phyloP scores from a whole-genome alignment of 2,888 invertebrate species.

The Drosophila bunnanda region DNA sequence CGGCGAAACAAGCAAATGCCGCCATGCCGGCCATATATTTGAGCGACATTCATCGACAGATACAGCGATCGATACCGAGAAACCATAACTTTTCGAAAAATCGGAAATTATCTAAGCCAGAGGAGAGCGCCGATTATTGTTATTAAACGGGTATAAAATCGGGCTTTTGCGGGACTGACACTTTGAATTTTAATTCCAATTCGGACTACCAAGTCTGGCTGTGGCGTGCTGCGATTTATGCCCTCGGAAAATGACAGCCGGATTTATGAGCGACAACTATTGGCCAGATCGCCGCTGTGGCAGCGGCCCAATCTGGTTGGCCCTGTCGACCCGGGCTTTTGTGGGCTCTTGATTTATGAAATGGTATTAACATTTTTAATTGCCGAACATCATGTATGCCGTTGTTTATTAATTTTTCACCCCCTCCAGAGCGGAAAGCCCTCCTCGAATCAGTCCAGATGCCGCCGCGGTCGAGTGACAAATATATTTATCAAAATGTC shows the following conservation, averaged over 20 bases:
- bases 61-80: constrained; percentile 35
- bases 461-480: constrained; percentile 64
- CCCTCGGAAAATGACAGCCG: constrained; percentile 58
- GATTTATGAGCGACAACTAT: constrained; percentile 79
- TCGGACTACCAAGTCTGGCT: constrained; percentile 30
- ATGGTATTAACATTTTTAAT: constrained; percentile 83
- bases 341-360: constrained; percentile 80
- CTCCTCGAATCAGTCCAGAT: constrained; percentile 34
- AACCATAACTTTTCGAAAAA: constrained; percentile 45
- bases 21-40: constrained; percentile 59
- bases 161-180: constrained; percentile 37
- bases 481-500: constrained; percentile 81
- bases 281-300: constrained; percentile 57
- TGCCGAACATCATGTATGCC: constrained; percentile 82
- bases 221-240: constrained; percentile 60
- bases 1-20: constrained; percentile 67
- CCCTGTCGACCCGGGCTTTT: constrained; percentile 50
- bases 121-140: constrained; percentile 57
- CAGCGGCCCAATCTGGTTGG: constrained; percentile 67
- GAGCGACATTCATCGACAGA: constrained; percentile 48
- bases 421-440: constrained; percentile 37
- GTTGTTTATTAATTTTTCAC: constrained; percentile 83
- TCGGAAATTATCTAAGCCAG: constrained; percentile 47
- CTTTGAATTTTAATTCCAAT: constrained; percentile 65
- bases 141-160: constrained; percentile 30